Base-by-base conservation (phyloP, 2,888 invertebrate species). In the Sialis lutaria region DNA sequence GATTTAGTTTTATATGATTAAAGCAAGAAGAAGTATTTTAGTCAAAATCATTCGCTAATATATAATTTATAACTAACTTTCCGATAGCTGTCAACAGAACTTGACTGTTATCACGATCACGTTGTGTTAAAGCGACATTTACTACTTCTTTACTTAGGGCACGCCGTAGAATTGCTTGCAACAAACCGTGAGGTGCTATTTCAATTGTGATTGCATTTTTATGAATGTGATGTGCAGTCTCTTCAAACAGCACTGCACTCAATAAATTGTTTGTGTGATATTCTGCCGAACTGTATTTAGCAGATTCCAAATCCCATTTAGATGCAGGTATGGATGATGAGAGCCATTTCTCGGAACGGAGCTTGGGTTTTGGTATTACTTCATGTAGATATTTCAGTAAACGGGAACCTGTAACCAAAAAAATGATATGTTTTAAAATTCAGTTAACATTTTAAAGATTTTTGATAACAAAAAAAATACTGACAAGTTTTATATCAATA, bases 231-330 rank as follows among this genome's bases (percentile, higher is more conserved):
- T 72, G 73, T 6, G 85, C 70, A 0, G 86, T 83, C 64, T 92
- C 91, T 59, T 90, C 87, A 62, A 89, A 88, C 12, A 81, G 66
- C 1, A 70, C 64, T 51, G 65, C 58, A 70, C 71, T 85, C 59
- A 86, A 63, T 30, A 89, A 67, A 60, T 90, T 92, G 59, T 89
- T 89, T 1, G 83, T 82, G 58, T 89, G 88, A 61, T 95, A 95
- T 54, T 88, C 88, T 2, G 92, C 84, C 0, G 89, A 89, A 1
- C 79, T 82, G 3, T 73, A 60, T 51, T 73, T 67, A 0, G 80
- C 77, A 33, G 74, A 69, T 0, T 75, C 64, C 1, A 75, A 71
- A 40, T 76, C 74, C 90, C 89, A 90, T 44, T 78, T 62, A 53
- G 64, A 68, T 35, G 77, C 69, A 45, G 85, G 82, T 2, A 89